phyloP scores from a whole-genome alignment of 2,113 vertebrate genomes.

The Neolamprologus brichardi region DNA sequence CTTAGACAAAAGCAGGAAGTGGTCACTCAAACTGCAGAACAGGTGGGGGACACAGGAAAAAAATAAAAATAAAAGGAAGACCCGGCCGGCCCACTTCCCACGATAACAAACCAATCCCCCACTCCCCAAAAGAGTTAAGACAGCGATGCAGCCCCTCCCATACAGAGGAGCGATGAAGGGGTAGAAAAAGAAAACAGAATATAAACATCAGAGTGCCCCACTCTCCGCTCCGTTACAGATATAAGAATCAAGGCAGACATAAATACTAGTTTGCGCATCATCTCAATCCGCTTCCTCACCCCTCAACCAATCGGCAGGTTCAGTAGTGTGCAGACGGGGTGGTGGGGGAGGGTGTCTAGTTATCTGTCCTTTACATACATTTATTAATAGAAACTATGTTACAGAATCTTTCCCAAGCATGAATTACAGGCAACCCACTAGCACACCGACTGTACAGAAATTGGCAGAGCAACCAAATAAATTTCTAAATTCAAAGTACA shows the following conservation, averaged over 20 bases:
- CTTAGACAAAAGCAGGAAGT: slow-evolving; percentile 60
- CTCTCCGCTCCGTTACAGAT: slow-evolving; percentile 27
- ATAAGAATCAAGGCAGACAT: slow-evolving; percentile 27
- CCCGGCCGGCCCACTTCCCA: slow-evolving; percentile 28
- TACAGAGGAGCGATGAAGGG: background rate
- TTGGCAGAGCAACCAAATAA: slow-evolving; percentile 52
- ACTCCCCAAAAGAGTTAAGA: slow-evolving; percentile 52
- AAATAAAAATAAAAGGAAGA: slow-evolving; percentile 3
- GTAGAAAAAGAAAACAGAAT: background rate
- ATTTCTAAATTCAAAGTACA: slow-evolving; percentile 42
- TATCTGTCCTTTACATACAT: slow-evolving; percentile 62
- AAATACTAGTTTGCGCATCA: slow-evolving; percentile 41
- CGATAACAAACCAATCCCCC: slow-evolving; percentile 37
- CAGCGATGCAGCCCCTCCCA: slow-evolving; percentile 28
- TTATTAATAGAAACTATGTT: slow-evolving; percentile 74
- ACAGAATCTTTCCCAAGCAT: slow-evolving; percentile 67
- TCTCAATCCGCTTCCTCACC: slow-evolving; percentile 26
- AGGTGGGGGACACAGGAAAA: slow-evolving; percentile 29
- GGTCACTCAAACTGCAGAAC: slow-evolving; percentile 57
- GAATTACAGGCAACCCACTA: slow-evolving; percentile 70
- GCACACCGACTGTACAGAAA: slow-evolving; percentile 69
- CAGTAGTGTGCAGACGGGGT: slow-evolving; percentile 46
- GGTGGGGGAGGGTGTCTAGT: slow-evolving; percentile 2
- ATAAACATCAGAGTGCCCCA: slow-evolving; percentile 32
- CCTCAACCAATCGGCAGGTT: slow-evolving; percentile 31